phyloP scores from a whole-genome alignment of 2,888 invertebrate genomes.

The Brassicogethes aeneus region DNA sequence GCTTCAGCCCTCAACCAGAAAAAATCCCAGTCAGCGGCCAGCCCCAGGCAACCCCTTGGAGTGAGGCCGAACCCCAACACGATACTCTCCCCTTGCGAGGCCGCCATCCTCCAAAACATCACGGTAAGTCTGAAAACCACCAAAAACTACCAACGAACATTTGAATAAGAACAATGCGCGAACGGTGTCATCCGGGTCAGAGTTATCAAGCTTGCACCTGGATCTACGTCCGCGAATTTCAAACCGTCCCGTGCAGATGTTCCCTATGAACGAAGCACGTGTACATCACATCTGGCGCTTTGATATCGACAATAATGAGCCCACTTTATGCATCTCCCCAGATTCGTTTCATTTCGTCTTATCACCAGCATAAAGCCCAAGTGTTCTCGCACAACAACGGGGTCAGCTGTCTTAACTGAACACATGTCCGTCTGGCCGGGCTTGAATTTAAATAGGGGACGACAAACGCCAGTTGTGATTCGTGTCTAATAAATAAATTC shows the following conservation, averaged over 20 bases:
- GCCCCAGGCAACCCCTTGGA: slow-evolving; percentile 66
- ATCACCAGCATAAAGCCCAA: too few species aligned
- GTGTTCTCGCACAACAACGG: slow-evolving; percentile 13
- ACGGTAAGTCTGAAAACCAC: slow-evolving; percentile 31
- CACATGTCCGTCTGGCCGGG: too few species aligned
- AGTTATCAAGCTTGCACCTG: slow-evolving; percentile 26
- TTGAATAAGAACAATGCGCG: too few species aligned
- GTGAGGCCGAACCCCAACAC: slow-evolving; percentile 67
- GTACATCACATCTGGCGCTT: slow-evolving; percentile 28
- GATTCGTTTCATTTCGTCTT: too few species aligned
- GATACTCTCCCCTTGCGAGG: slow-evolving; percentile 51
- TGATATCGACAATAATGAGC: too few species aligned
- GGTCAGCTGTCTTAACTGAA: slow-evolving; percentile 9
- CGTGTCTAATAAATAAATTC: too few species aligned
- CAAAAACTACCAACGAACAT: slow-evolving; percentile 4
- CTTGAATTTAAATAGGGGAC: too few species aligned
- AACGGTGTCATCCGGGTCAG: slow-evolving; percentile 19
- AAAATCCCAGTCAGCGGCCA: slow-evolving; percentile 41
- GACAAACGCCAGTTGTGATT: too few species aligned
- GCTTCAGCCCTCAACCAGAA: slow-evolving; percentile 52
- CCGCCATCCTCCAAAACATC: slow-evolving; percentile 35
- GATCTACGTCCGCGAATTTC: slow-evolving; percentile 17
- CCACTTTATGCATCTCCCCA: slow-evolving; percentile 14
- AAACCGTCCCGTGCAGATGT: slow-evolving; percentile 30
- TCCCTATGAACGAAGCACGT: slow-evolving; percentile 30